A percentile compares a stretch with the other conserved stretches of the same genome.
These are phyloP conservation scores for Drosophila nikananu DNA, from an alignment of 1,140 invertebrate genomes.

Conservation along the genomic window DNA sequence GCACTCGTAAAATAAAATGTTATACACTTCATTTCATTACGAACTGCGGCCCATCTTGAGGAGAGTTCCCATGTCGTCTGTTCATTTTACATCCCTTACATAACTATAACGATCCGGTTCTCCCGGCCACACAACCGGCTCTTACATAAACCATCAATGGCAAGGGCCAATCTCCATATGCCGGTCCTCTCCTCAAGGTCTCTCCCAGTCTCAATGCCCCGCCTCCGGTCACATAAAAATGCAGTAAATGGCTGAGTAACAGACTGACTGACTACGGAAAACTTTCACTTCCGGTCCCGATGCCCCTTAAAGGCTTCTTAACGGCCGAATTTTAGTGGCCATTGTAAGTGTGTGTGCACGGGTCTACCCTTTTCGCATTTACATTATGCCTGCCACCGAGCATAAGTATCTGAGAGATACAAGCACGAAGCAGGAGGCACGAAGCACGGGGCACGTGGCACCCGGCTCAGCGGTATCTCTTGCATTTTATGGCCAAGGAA, in stretches of 20 bases:
- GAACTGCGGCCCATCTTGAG: constrained; percentile 2
- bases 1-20: constrained; percentile 12
- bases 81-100: constrained; percentile 27
- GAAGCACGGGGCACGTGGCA: constrained; percentile 14
- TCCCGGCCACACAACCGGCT: constrained; percentile 30
- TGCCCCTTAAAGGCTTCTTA: constrained; percentile 58
- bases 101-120: constrained; percentile 11
- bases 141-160: constrained; percentile 46
- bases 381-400: constrained; percentile 54
- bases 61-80: constrained; percentile 14
- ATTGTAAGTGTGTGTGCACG: constrained; percentile 56
- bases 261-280: constrained; percentile 47
- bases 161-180: constrained; percentile 34
- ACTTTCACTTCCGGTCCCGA: constrained; percentile 53
- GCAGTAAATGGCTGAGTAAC: constrained; percentile 55
- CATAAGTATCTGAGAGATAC: constrained; percentile 59
- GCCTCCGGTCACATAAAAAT: constrained; percentile 55
- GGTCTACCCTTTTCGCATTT: constrained; percentile 65
- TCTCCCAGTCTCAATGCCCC: too few relatives aligned
- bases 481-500: constrained; percentile 65
- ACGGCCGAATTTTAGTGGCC: constrained; percentile 72
- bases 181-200: neutral
- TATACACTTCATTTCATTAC: constrained; percentile 11
- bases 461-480: constrained; percentile 52
- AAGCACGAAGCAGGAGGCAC: constrained; percentile 3